These are phyloP conservation scores for Gambusia affinis DNA, from an alignment of 2,113 vertebrate species.

Conservation along the genomic window DNA sequence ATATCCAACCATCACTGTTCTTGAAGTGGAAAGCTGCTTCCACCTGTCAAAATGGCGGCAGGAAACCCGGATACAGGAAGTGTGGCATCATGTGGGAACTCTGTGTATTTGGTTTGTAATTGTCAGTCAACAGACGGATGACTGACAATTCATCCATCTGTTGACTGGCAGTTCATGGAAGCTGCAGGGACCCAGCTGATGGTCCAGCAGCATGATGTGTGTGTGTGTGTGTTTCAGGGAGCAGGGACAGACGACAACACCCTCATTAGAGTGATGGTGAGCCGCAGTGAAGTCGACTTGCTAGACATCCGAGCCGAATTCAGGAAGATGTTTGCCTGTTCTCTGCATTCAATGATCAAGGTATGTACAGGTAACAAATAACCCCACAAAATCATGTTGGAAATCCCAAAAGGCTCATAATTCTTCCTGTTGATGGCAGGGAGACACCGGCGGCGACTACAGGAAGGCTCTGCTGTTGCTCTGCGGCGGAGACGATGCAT, in stretches of 20 bases:
- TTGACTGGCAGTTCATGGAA: too few relatives aligned
- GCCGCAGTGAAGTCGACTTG: conserved; percentile 91
- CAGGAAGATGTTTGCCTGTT: conserved; percentile 86
- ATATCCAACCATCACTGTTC: too few relatives aligned
- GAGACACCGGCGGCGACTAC: conserved; percentile 90
- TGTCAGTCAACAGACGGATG: too few relatives aligned
- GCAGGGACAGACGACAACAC: conserved; percentile 91
- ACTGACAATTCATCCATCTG: too few relatives aligned
- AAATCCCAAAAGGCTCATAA: too few relatives aligned
- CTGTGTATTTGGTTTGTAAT: too few relatives aligned
- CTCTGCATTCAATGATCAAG: conserved; percentile 81
- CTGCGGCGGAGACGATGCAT: conserved; percentile 91
- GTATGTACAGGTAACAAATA: conserved; percentile 35
- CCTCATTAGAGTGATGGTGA: conserved; percentile 89
- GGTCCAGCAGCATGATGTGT: background rate
- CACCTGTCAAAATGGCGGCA: too few relatives aligned
- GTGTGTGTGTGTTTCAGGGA: conserved; percentile 77
- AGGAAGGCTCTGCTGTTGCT: conserved; percentile 87
- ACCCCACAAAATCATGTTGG: background rate
- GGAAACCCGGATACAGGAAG: too few relatives aligned
- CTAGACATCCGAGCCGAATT: conserved; percentile 87
- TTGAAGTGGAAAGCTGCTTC: too few relatives aligned
- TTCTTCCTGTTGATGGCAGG: conserved; percentile 70
- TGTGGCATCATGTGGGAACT: too few relatives aligned
- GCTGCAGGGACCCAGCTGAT: background rate